phyloP scores from a whole-genome alignment of 1,140 invertebrate species.

The Danaus plexippus region DNA sequence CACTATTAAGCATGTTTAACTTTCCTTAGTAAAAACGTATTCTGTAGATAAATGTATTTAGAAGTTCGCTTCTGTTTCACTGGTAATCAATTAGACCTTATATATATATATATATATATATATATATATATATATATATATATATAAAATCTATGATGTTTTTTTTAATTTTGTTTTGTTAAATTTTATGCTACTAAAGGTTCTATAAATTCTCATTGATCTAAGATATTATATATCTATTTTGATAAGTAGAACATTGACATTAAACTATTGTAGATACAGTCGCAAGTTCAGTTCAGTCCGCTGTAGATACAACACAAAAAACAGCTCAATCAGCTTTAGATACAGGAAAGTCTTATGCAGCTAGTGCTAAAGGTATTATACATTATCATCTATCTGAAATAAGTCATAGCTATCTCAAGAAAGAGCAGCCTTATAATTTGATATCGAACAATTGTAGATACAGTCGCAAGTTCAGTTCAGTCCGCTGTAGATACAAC shows the following conservation, averaged over 20 bases:
- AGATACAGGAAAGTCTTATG: slow-evolving; percentile 32
- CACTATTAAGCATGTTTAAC: no score
- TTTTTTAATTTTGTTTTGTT: no score
- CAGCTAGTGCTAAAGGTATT: slow-evolving; percentile 17
- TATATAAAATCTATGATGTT: no score
- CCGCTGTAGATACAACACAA: slow-evolving; percentile 31
- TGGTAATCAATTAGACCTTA: no score
- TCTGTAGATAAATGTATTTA: no score
- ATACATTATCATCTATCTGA: not conserved
- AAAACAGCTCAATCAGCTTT: slow-evolving; percentile 25
- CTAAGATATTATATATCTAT: slow-evolving; percentile 1
- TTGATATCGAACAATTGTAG: slow-evolving; percentile 16
- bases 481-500: slow-evolving; percentile 30
- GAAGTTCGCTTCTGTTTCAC: no score
- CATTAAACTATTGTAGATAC: slow-evolving; percentile 22
- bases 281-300: slow-evolving; percentile 22
- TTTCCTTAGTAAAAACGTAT: no score
- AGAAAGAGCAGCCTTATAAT: no score
- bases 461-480: slow-evolving; percentile 24
- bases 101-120: no score
- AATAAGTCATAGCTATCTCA: slow-evolving; percentile 3
- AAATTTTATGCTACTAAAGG: slow-evolving; percentile 7
- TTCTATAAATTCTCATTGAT: slow-evolving; percentile 8
- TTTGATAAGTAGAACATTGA: not conserved
- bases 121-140: no score